Conservation (phyloP, 1,140 invertebrate genomes). For the Drosophila miranda region DNA sequence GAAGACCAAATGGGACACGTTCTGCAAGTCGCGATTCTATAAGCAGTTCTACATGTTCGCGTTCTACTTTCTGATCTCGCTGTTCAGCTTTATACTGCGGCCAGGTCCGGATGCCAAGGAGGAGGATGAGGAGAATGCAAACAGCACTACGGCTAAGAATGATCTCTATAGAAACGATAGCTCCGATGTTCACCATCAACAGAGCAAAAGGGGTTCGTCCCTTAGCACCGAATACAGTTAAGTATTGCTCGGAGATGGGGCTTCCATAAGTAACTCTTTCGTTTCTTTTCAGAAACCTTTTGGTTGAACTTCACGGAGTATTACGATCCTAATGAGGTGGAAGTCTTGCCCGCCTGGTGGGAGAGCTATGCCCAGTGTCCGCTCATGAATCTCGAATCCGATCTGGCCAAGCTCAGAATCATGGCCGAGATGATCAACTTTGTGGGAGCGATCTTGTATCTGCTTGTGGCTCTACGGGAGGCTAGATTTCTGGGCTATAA, state of each 20-base stretch:
- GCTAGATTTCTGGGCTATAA: conserved; percentile 91
- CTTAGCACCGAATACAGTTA: conserved; percentile 63
- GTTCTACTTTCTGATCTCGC: conserved; percentile 93
- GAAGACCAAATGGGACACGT: conserved; percentile 99
- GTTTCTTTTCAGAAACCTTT: conserved; percentile 64
- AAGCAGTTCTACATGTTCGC: conserved; percentile 94
- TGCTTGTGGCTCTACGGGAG: conserved; percentile 91
- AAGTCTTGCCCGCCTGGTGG: conserved; percentile 75
- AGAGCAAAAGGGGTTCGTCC: conserved; percentile 45
- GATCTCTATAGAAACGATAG: conserved; percentile 48
- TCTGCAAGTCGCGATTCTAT: conserved; percentile 97
- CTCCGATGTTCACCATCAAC: conserved; percentile 12
- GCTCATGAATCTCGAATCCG: conserved; percentile 78
- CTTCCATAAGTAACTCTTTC: not conserved
- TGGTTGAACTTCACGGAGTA: conserved; percentile 81
- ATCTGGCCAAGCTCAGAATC: conserved; percentile 84
- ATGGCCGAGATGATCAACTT: conserved; percentile 88
- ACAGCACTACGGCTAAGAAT: conserved; percentile 40
- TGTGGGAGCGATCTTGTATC: conserved; percentile 90
- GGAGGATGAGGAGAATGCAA: conserved; percentile 68
- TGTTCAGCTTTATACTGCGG: conserved; percentile 92
- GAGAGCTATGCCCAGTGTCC: conserved; percentile 80
- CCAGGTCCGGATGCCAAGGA: conserved; percentile 86
- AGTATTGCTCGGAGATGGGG: not conserved
- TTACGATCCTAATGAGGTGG: conserved; percentile 71